phyloP scores from a whole-genome alignment of 2,113 vertebrate genomes.

The Campylomormyrus numenius region DNA sequence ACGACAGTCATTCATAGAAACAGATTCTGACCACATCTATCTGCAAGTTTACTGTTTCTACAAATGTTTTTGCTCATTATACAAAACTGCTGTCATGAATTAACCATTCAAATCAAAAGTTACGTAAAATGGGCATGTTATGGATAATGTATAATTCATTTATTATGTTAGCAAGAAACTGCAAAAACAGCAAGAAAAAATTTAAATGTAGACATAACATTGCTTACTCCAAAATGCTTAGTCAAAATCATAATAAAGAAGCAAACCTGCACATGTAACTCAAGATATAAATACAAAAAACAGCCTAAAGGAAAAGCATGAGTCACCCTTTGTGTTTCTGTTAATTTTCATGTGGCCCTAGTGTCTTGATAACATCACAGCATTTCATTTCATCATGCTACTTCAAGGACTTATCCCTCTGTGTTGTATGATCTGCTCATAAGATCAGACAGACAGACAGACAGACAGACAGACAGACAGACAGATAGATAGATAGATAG shows the following conservation, averaged over 20 bases:
- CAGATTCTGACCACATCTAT: neutral
- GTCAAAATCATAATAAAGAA: neutral
- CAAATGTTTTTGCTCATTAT: neutral
- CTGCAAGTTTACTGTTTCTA: neutral
- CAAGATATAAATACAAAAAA: neutral
- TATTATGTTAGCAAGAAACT: neutral
- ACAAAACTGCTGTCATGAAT: neutral
- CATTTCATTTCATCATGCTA: neutral
- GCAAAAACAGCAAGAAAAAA: neutral
- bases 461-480: neutral
- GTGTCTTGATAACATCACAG: neutral
- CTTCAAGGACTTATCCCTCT: neutral
- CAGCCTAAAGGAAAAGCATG: neutral
- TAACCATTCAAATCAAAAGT: neutral
- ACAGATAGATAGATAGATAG: neutral
- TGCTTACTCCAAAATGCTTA: neutral
- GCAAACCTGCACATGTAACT: neutral
- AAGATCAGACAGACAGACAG: neutral
- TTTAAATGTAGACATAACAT: neutral
- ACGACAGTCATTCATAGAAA: neutral
- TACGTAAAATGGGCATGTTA: neutral
- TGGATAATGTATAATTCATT: neutral
- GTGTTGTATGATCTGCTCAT: neutral
- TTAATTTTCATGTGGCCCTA: neutral
- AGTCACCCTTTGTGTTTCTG: neutral